Evolutionary conservation across 2,797 vertebrate genomes (phyloP), one percentile per base, ranked within the genome.

Genomic region (Hoplostethus mediterraneus): DNA sequence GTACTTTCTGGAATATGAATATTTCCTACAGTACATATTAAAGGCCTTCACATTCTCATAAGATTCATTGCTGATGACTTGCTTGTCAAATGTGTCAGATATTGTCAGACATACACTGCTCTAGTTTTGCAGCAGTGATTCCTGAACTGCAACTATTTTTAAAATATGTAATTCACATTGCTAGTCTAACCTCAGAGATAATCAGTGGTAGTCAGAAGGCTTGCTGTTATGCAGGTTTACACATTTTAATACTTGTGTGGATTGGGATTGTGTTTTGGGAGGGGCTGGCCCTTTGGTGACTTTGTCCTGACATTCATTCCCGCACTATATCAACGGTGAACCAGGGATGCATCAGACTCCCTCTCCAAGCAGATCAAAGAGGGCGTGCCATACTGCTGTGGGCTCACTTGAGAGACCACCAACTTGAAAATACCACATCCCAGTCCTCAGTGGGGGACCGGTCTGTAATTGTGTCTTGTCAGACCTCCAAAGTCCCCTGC

Each of bases 391-490:
- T 65, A 53, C 80, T 75, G 82, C 83, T 85, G 81, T 81, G 80
- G 77, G 76, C 83, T 82, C 77, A 77, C 84, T 78, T 73, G 71
- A 82, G 82, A 82, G 87, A 90, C 87, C 83, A 89, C 87, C 69
- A 74, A 86, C 85, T 87, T 89, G 86, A 92, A 90, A 92, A 92
- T 87, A 84, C 80, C 90, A 86, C 85, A 88, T 91, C 91, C 87
- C 82, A 13, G 74, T 77, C 78, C 85, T 79, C 77, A 47, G 84
- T 60, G 67, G 90, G 91, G 83, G 84, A 84, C 60, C 57, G 14
- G 53, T 76, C 80, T 89, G 89, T 92, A 92, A 93, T 90, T 93
- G 91, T 90, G 86, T 92, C 89, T 93, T 89, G 90, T 91, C 90
- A 92, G 88, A 88, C 89, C 83, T 85, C 87, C 75, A 90, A 87